Evolutionary conservation across 2,888 invertebrate genomes (phyloP).

Genomic region (Liposcelis brunnea): DNA sequence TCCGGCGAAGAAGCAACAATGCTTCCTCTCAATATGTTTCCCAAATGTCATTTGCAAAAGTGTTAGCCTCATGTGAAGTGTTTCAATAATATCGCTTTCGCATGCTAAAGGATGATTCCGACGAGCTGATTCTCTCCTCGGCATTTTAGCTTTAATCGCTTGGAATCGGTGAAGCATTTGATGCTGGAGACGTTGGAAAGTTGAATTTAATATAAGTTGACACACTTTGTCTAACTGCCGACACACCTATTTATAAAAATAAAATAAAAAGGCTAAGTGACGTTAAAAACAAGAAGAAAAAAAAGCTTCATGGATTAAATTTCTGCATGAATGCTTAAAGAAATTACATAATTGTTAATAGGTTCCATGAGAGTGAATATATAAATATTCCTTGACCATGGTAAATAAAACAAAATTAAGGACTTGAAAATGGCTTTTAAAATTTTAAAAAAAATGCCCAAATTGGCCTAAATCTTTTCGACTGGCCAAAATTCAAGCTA

Average conservation of each 20-base stretch:
- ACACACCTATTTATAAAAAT: constrained; percentile 51
- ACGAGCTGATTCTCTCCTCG: constrained; percentile 75
- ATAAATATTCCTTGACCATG: constrained; percentile 12
- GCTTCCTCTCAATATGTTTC: constrained; percentile 82
- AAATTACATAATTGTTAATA: too few species aligned
- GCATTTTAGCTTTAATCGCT: constrained; percentile 79
- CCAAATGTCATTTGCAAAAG: constrained; percentile 87
- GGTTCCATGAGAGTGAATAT: too few species aligned
- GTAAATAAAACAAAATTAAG: constrained; percentile 9
- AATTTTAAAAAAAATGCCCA: constrained; percentile 2
- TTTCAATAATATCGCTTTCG: constrained; percentile 85
- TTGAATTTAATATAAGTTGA: constrained; percentile 61
- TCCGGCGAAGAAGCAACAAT: constrained; percentile 89
- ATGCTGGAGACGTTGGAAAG: constrained; percentile 69
- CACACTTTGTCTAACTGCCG: constrained; percentile 63
- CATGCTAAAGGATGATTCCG: constrained; percentile 79
- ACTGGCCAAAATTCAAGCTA: too few species aligned
- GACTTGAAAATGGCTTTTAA: constrained; percentile 11
- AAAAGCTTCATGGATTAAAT: too few species aligned
- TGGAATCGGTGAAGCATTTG: constrained; percentile 73
- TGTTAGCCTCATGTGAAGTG: constrained; percentile 79
- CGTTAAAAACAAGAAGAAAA: constrained; percentile 4
- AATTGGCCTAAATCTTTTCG: too few species aligned
- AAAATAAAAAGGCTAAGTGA: constrained; percentile 10
- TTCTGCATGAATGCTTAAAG: too few species aligned